Percentiles rank a stretch among this genome's conserved stretches.
Conservation (phyloP, 2,797 vertebrate genomes). For the Apogon talboti region DNA sequence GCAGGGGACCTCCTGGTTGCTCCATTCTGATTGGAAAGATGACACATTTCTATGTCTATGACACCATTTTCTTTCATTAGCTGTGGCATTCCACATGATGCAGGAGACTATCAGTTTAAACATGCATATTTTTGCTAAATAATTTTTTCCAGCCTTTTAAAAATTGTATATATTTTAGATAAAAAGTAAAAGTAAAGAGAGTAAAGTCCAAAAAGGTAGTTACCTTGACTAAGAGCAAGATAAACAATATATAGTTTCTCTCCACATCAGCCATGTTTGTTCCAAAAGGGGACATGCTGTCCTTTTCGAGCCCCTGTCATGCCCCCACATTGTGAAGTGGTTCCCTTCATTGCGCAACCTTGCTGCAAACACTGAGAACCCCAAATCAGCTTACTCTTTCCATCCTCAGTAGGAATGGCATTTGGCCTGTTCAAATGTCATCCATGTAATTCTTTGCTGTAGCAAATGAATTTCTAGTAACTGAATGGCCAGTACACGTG, state of each 20-base stretch:
- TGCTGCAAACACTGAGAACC: constrained; percentile 47
- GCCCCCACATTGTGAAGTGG: constrained; percentile 64
- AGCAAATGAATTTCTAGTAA: constrained; percentile 58
- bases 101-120: background rate
- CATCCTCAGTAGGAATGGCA: constrained; percentile 65
- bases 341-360: constrained; percentile 70
- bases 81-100: constrained; percentile 17
- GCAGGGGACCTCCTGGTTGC: constrained; percentile 64
- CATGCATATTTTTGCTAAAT: background rate
- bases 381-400: constrained; percentile 72
- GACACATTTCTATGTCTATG: constrained; percentile 52
- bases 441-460: constrained; percentile 59
- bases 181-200: background rate
- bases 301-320: constrained; percentile 42
- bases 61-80: constrained; percentile 49
- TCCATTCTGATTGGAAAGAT: constrained; percentile 57
- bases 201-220: background rate
- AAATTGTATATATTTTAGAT: background rate
- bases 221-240: constrained; percentile 1
- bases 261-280: constrained; percentile 5
- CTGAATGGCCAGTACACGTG: constrained; percentile 38
- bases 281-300: constrained; percentile 36
- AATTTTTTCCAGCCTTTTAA: background rate
- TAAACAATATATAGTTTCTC: constrained; percentile 8
- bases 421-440: constrained; percentile 74